A percentile compares a stretch with the other conserved stretches of the same genome.
Evolutionary conservation across 2,113 vertebrate species (phyloP).

Genomic region (Leucoraja erinaceus): DNA sequence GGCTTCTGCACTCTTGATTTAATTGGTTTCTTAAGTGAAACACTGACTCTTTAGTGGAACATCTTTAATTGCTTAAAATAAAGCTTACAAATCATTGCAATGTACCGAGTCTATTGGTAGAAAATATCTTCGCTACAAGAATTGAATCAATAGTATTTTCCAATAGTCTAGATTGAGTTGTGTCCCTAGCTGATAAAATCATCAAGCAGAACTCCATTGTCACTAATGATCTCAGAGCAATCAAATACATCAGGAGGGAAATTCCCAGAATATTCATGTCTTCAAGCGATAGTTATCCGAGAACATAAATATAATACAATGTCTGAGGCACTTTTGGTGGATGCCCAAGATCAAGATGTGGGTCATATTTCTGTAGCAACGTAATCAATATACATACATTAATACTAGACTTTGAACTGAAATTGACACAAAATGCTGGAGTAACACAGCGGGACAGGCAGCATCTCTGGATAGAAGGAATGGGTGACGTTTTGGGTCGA

Average conservation of each 20-base stretch:
- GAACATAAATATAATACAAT: background rate
- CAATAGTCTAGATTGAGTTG: background rate
- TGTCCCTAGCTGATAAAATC: background rate
- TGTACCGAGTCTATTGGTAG: background rate
- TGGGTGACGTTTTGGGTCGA: too few relatives aligned
- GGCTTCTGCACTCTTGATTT: background rate
- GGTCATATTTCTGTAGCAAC: background rate
- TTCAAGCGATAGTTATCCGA: background rate
- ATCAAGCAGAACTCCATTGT: conserved; percentile 25
- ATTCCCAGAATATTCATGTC: background rate
- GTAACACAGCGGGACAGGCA: too few relatives aligned
- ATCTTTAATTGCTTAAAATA: background rate
- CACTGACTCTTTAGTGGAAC: background rate
- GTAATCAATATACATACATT: background rate
- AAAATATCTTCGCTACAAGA: background rate
- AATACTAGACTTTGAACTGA: background rate
- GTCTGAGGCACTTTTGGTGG: background rate
- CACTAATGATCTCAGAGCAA: background rate
- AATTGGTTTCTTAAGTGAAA: background rate
- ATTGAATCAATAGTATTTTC: conserved; percentile 27
- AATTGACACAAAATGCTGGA: too few relatives aligned
- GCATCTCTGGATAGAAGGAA: too few relatives aligned
- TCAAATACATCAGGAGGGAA: background rate
- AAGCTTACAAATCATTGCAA: background rate
- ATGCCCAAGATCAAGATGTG: background rate